These are phyloP conservation scores for Petroica traversi DNA, from an alignment of 2,113 vertebrate species.

Conservation along the genomic window DNA sequence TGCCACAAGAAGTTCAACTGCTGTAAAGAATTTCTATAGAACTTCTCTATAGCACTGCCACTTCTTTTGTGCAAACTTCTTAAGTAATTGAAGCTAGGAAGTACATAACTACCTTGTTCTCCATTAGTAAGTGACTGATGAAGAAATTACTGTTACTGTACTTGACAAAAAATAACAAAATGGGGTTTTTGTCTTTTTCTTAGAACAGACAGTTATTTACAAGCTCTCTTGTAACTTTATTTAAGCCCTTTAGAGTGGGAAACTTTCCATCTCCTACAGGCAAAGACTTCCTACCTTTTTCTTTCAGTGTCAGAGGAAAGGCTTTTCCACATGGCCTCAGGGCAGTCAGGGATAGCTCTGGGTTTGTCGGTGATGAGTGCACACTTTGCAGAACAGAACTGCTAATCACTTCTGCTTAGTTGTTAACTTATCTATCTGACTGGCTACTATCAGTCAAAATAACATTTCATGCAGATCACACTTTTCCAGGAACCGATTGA, in stretches of 20 bases:
- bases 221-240: background rate
- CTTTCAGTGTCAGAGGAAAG: background rate
- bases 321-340: background rate
- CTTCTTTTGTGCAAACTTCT: background rate
- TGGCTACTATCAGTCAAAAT: background rate
- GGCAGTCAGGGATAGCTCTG: background rate
- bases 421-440: background rate
- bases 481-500: background rate
- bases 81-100: background rate
- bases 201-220: background rate
- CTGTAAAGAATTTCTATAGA: background rate
- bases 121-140: background rate
- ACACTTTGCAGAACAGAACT: background rate
- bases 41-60: background rate
- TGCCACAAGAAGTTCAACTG: background rate
- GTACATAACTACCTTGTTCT: background rate
- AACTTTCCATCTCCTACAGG: background rate
- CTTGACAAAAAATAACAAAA: background rate
- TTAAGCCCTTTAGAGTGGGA: background rate
- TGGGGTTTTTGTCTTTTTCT: background rate
- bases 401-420: background rate
- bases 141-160: background rate
- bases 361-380: background rate
- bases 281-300: background rate
- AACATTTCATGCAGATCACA: background rate